Conservation (phyloP, 1,140 invertebrate species). For the Heliconius melpomene region DNA sequence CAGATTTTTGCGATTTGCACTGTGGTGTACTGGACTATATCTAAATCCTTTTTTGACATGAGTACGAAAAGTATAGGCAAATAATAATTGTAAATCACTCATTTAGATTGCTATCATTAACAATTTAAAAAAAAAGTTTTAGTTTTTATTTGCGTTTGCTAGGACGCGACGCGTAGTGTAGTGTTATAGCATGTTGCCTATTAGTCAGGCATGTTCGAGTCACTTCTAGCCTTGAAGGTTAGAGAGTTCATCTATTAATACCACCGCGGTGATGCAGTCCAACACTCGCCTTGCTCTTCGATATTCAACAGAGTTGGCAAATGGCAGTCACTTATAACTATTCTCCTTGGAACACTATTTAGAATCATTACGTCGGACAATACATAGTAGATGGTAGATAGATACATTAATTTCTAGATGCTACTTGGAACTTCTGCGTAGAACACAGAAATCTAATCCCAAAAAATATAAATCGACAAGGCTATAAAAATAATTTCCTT, state of each 20-base stretch:
- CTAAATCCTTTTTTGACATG: too few species aligned
- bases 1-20: too few species aligned
- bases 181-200: not conserved
- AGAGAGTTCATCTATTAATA: constrained; percentile 34
- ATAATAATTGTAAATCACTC: too few species aligned
- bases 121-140: not conserved
- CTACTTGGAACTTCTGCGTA: too few species aligned
- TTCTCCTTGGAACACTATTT: constrained; percentile 10
- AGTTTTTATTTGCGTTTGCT: not conserved
- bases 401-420: too few species aligned
- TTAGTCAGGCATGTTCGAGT: constrained; percentile 13
- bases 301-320: constrained; percentile 25
- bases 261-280: constrained; percentile 18
- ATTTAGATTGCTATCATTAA: too few species aligned
- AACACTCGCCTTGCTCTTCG: constrained; percentile 32
- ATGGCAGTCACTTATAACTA: constrained; percentile 19
- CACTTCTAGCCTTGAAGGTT: constrained; percentile 20
- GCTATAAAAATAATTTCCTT: too few species aligned
- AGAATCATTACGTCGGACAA: not conserved
- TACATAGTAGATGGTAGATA: not conserved
- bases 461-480: too few species aligned
- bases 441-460: too few species aligned
- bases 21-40: too few species aligned
- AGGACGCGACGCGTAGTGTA: not conserved
- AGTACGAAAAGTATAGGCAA: too few species aligned